A percentile compares a stretch with the other conserved stretches of the same genome.
Evolutionary conservation across 2,113 vertebrate species (phyloP).

Genomic region (Macquaria ambigua): DNA sequence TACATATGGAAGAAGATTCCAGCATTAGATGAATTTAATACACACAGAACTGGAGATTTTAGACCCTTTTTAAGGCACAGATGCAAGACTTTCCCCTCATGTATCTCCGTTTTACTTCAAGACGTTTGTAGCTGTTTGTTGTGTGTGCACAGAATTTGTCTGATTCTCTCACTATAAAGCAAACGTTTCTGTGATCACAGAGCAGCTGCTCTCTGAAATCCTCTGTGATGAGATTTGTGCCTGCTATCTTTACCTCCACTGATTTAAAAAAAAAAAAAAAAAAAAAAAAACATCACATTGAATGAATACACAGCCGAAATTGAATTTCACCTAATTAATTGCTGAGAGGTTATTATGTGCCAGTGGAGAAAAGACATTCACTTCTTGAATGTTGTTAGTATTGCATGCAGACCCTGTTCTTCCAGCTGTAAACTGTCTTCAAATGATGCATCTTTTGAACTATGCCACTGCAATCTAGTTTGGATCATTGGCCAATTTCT

Average conservation of each 20-base stretch:
- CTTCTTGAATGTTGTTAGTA: slow-evolving; percentile 1
- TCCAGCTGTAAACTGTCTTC: slow-evolving; percentile 1
- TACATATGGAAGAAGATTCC: background rate
- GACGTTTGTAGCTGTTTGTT: background rate
- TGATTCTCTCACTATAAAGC: slow-evolving; percentile 25
- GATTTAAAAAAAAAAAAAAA: background rate
- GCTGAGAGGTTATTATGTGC: slow-evolving; percentile 22
- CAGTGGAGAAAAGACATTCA: slow-evolving; percentile 21
- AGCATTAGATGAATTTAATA: background rate
- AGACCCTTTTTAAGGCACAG: background rate
- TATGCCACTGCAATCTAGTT: background rate
- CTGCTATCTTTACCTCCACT: slow-evolving; percentile 29
- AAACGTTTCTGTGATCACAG: slow-evolving; percentile 33
- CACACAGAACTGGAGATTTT: background rate
- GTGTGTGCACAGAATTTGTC: background rate
- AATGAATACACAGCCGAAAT: slow-evolving; percentile 26
- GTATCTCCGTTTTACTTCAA: background rate
- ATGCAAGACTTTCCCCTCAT: background rate
- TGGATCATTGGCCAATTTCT: background rate
- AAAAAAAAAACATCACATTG: background rate
- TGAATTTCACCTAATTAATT: slow-evolving; percentile 43
- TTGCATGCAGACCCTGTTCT: background rate
- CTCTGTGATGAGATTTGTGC: slow-evolving; percentile 23
- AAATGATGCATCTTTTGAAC: slow-evolving; percentile 10
- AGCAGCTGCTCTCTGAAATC: slow-evolving; percentile 42